A percentile compares a stretch with the other conserved stretches of the same genome.
phyloP scores from a whole-genome alignment of 2,888 invertebrate species.

The Thereva nobilitata region DNA sequence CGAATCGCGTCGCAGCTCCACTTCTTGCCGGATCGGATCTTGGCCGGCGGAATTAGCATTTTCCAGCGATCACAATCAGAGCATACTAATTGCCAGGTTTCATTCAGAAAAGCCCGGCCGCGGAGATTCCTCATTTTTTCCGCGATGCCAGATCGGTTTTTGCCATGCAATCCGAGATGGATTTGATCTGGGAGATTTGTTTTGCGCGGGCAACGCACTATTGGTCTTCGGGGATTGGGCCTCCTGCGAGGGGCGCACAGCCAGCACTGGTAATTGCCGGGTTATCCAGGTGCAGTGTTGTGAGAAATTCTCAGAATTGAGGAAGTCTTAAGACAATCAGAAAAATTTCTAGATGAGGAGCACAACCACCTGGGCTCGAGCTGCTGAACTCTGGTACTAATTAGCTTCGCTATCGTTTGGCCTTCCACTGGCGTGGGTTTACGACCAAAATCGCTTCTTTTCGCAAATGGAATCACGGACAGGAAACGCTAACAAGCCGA shows the following conservation, averaged over 20 bases:
- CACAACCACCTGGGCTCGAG: too few relatives aligned
- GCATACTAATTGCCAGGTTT: constrained; percentile 54
- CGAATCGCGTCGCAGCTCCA: constrained; percentile 28
- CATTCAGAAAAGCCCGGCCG: constrained; percentile 35
- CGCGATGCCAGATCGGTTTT: constrained; percentile 10
- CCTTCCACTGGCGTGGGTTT: too few relatives aligned
- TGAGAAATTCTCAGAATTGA: constrained; percentile 31
- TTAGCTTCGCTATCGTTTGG: too few relatives aligned
- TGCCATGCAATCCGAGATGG: constrained; percentile 14
- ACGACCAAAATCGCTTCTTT: too few relatives aligned
- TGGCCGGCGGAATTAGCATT: constrained; percentile 52
- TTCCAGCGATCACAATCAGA: constrained; percentile 57
- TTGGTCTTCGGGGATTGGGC: constrained; percentile 21
- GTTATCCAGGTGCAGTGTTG: constrained; percentile 1
- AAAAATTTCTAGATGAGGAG: too few relatives aligned
- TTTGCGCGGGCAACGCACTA: constrained; percentile 4
- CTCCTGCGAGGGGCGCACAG: neutral
- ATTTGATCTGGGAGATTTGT: constrained; percentile 11
- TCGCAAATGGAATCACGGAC: too few relatives aligned
- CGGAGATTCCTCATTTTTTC: constrained; percentile 15
- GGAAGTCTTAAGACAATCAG: neutral
- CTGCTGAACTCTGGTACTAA: too few relatives aligned
- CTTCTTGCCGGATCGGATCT: neutral
- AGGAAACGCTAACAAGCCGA: too few relatives aligned
- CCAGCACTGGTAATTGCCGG: constrained; percentile 17